These are phyloP conservation scores for Azemiops feae DNA, from an alignment of 2,113 vertebrate species.

Conservation along the genomic window DNA sequence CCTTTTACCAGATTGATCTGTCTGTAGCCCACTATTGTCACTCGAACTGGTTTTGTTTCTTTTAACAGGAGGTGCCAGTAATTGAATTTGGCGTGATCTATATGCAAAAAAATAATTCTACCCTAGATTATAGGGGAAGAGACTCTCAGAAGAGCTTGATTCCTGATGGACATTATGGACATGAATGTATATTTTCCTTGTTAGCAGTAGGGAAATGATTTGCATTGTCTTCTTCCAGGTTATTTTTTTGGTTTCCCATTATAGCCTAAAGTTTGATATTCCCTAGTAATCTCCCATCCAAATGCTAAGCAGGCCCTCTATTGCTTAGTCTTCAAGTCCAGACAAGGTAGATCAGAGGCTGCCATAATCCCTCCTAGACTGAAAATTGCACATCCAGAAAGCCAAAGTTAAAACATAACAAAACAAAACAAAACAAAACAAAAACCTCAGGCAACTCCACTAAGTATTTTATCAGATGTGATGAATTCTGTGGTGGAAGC, in stretches of 20 bases:
- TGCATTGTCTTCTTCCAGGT: not conserved
- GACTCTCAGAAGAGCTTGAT: not conserved
- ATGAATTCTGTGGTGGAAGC: not conserved
- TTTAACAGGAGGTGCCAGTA: not conserved
- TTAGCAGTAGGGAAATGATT: not conserved
- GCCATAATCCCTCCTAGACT: not conserved
- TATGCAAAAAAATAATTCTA: not conserved
- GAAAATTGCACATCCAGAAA: slow-evolving; percentile 12
- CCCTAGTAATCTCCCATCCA: not conserved
- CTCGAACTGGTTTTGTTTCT: too few species aligned
- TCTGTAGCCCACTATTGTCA: not conserved
- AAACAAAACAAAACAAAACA: not conserved
- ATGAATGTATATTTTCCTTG: not conserved
- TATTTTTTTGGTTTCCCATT: not conserved
- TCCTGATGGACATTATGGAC: not conserved
- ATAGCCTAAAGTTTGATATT: not conserved
- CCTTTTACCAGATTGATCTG: too few species aligned
- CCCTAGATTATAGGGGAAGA: not conserved
- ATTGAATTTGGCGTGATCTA: not conserved
- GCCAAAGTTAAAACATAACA: slow-evolving; percentile 3
- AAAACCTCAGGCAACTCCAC: not conserved
- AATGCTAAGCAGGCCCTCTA: not conserved
- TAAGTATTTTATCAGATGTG: not conserved
- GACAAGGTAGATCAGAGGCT: not conserved
- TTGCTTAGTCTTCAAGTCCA: not conserved